These are phyloP conservation scores for Stenotaenia linearis DNA, from an alignment of 2,888 invertebrate genomes.

Conservation along the genomic window DNA sequence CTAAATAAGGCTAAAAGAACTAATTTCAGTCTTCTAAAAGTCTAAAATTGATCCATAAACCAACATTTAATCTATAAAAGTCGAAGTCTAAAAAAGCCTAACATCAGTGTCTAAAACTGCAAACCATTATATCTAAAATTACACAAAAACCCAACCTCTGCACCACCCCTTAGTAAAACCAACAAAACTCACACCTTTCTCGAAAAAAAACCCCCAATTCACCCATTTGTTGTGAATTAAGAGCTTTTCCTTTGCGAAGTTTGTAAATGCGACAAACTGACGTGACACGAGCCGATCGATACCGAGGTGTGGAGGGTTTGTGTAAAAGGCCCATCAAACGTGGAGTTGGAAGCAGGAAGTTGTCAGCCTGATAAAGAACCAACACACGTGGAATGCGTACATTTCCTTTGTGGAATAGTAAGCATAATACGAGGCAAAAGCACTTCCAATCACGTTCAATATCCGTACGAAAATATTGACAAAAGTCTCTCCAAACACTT, in stretches of 20 bases:
- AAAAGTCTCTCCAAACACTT: not conserved
- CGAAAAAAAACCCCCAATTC: not conserved
- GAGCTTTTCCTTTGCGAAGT: not conserved
- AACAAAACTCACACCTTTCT: too few relatives aligned
- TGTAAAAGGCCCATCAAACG: constrained; percentile 3
- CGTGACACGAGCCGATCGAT: not conserved
- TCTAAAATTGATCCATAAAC: too few relatives aligned
- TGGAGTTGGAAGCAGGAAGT: constrained; percentile 11
- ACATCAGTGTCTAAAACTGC: too few relatives aligned
- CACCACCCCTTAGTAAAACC: too few relatives aligned
- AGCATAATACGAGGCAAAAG: not conserved
- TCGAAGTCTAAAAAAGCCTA: too few relatives aligned
- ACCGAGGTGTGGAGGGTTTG: not conserved
- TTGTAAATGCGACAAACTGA: not conserved
- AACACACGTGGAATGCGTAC: not conserved
- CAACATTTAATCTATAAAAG: too few relatives aligned
- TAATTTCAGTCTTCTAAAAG: too few relatives aligned
- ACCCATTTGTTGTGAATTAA: too few relatives aligned
- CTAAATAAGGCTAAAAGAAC: too few relatives aligned
- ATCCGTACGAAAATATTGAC: not conserved
- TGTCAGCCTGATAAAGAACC: constrained; percentile 5
- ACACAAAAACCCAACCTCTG: too few relatives aligned
- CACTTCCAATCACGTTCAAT: not conserved
- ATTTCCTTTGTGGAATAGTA: not conserved
- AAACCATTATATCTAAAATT: too few relatives aligned